These are phyloP conservation scores for Pipistrellus pipistrellus DNA, from an alignment of 2,797 vertebrate species.

Conservation along the genomic window DNA sequence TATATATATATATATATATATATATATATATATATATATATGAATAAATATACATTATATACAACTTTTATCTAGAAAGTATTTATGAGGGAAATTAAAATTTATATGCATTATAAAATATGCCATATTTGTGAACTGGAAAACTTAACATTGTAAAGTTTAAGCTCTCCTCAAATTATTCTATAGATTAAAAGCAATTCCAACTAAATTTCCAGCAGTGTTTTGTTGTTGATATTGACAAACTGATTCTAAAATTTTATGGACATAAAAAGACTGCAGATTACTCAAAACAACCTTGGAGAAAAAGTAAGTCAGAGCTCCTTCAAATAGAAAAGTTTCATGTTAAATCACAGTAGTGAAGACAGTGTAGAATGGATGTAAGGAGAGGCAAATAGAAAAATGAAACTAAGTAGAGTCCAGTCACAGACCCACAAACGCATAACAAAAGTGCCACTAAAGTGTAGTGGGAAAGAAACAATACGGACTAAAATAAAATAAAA, in stretches of 20 bases:
- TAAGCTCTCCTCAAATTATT: background rate
- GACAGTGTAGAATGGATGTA: background rate
- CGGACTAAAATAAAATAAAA: background rate
- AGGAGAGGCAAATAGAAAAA: background rate
- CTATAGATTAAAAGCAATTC: background rate
- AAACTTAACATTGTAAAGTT: background rate
- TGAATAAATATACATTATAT: background rate
- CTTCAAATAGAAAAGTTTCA: background rate
- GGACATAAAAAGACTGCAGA: background rate
- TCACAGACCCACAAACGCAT: background rate
- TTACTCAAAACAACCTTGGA: background rate
- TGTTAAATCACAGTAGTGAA: background rate
- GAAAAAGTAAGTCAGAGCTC: background rate
- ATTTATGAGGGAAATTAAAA: constrained; percentile 47
- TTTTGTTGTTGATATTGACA: background rate
- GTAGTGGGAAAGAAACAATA: background rate
- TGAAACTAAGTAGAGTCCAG: background rate
- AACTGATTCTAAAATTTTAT: constrained; percentile 8
- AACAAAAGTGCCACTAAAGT: background rate
- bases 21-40: no score
- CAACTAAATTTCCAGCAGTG: background rate
- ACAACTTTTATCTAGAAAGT: background rate
- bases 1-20: no score
- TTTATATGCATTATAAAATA: background rate
- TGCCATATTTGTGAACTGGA: background rate